phyloP scores from a whole-genome alignment of 37 sponge, comb jelly and placozoan species.

The Tethya wilhelma region DNA sequence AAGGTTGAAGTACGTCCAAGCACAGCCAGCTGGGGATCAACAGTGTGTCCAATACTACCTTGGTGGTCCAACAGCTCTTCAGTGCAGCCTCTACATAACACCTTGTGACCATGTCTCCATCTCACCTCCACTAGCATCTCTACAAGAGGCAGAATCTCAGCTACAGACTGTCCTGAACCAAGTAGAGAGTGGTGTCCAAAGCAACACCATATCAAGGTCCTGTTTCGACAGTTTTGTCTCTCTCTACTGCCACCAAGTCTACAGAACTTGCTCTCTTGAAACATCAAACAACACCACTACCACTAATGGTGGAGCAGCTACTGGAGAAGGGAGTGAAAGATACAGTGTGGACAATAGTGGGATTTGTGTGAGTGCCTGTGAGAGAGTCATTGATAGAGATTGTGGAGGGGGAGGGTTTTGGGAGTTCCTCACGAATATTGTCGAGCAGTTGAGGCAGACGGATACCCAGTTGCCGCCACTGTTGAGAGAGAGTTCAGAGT shows the following conservation, averaged over 20 bases:
- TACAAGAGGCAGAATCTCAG: conserved; percentile 1
- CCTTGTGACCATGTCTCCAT: too few relatives aligned
- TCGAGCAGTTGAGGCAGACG: background rate
- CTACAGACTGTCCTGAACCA: conserved; percentile 1
- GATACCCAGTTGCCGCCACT: background rate
- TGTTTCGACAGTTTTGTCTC: conserved; percentile 11
- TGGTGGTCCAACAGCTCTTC: too few relatives aligned
- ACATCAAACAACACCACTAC: background rate
- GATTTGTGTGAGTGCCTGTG: conserved; percentile 16
- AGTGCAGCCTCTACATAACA: too few relatives aligned
- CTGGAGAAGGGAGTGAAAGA: background rate
- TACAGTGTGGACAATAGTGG: background rate
- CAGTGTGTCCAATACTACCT: too few relatives aligned
- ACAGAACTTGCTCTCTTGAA: too few relatives aligned
- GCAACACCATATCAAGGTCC: background rate
- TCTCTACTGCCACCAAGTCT: conserved; percentile 47
- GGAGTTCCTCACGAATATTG: conserved; percentile 10
- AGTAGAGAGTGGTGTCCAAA: background rate
- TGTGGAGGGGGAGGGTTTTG: conserved; percentile 16
- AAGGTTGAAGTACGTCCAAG: too few relatives aligned
- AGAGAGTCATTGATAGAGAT: background rate
- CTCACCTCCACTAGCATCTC: too few relatives aligned
- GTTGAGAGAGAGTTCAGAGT: too few relatives aligned
- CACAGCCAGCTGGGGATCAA: too few relatives aligned
- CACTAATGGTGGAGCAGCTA: background rate